These are phyloP conservation scores for Scaptomyza cyrtandrae DNA, from an alignment of 2,888 invertebrate genomes.

Conservation along the genomic window DNA sequence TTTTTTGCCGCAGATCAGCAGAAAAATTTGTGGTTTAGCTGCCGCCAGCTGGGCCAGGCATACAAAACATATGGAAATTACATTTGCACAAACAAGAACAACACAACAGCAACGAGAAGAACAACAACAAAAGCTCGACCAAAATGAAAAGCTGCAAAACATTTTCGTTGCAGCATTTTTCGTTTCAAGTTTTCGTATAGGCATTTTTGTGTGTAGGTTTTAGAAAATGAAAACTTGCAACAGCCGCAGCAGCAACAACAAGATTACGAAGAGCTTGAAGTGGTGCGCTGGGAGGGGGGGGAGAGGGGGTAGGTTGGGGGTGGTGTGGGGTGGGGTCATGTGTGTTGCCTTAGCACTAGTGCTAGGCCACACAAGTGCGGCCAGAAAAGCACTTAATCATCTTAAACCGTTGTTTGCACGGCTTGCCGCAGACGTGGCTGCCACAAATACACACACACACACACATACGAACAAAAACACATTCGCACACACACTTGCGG, in stretches of 20 bases:
- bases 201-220: constrained; percentile 58
- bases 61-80: constrained; percentile 74
- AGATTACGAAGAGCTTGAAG: background rate
- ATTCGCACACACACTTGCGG: constrained; percentile 9
- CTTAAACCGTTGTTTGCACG: constrained; percentile 79
- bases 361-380: constrained; percentile 68
- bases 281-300: background rate
- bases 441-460: constrained; percentile 29
- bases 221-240: constrained; percentile 75
- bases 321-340: constrained; percentile 2
- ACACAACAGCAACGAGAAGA: background rate
- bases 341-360: constrained; percentile 46
- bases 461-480: constrained; percentile 29
- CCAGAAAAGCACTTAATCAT: constrained; percentile 79
- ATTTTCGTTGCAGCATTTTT: constrained; percentile 65
- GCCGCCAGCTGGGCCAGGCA: constrained; percentile 52
- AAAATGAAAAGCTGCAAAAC: constrained; percentile 32
- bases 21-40: constrained; percentile 51
- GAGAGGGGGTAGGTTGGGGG: no score
- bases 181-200: constrained; percentile 40
- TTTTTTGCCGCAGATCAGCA: constrained; percentile 64
- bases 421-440: constrained; percentile 72
- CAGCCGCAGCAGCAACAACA: constrained; percentile 28
- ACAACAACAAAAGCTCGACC: constrained; percentile 2
- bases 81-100: constrained; percentile 51